Evolutionary conservation across 2,888 invertebrate genomes (phyloP), one percentile per base, ranked within the genome.

Genomic region (Trachelus troglodyta): DNA sequence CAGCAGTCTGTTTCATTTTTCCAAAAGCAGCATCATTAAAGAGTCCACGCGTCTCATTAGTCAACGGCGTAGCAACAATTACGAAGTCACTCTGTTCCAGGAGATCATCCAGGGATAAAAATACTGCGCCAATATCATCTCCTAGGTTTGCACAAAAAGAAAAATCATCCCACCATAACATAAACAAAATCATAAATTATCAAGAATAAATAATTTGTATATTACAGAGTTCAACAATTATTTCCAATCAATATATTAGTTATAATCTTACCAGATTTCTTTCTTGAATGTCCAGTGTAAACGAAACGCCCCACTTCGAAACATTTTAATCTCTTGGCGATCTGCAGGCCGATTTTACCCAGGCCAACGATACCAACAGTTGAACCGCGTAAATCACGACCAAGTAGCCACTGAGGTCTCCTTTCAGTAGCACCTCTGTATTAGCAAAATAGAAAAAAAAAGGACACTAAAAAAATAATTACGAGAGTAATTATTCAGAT

Each of bases 321-420:
- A 0, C 95, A 94, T 77, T 93, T 92, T 9, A 98, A 91, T 78
- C 97, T 93, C 84, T 94, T 93, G 1, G 95, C 95, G 68, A 97
- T 94, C 0, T 95, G 94, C 89, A 95, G 94, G 0, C 97, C 97
- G 84, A 97, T 95, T 76, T 95, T 94, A 0, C 97, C 97, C 31
- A 97, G 92, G n/a, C 97, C 97, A 15, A 96, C 94, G 80, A 97
- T 94, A 1, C 97, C 98, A 0, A 98, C 95, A 0, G 96, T 97
- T 11, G 97, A 95, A 69, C 94, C 95, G 0, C 94, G 92, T 37
- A 98, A 93, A 79, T 97, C 97, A 84, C 94, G 94, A 0, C 98
- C 98, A 79, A 97, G 92, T 91, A 95, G 92, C 96, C 96, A 97
- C 79, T 95, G 93, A 0, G 95, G 94, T 86, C 95, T 94, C 4